Conservation (phyloP, 2,888 invertebrate genomes). For the Thera obeliscata region DNA sequence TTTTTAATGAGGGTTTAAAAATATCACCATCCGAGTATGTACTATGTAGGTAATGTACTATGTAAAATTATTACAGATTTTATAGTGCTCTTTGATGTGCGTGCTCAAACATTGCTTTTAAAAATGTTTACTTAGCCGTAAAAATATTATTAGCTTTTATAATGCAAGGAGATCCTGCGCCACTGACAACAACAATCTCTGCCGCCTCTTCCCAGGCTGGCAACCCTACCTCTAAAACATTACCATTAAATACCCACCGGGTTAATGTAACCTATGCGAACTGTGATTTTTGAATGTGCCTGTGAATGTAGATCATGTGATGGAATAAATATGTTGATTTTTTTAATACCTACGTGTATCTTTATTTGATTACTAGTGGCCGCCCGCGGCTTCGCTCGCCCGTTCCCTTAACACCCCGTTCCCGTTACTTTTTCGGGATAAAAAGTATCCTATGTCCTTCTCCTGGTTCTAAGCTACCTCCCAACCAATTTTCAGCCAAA, state of each 20-base stretch:
- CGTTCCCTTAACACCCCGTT: no score
- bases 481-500: no score
- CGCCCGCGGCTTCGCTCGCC: no score
- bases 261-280: conserved; percentile 6
- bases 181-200: conserved; percentile 91
- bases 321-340: conserved; percentile 9
- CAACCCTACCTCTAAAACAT: conserved; percentile 90
- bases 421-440: no score
- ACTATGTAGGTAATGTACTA: no score
- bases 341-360: not conserved
- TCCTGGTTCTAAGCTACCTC: no score
- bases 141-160: conserved; percentile 23
- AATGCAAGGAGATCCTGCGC: conserved; percentile 81
- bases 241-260: not conserved
- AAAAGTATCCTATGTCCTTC: no score
- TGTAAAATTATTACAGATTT: conserved; percentile 12
- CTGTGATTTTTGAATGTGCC: conserved; percentile 17
- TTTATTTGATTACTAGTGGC: not conserved
- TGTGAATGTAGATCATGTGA: conserved; percentile 12
- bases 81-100: conserved; percentile 21
- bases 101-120: conserved; percentile 21
- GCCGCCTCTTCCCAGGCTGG: conserved; percentile 93
- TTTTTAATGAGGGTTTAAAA: no score
- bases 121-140: conserved; percentile 22
- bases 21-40: no score